A percentile compares a stretch with the other conserved stretches of the same genome.
phyloP scores from a whole-genome alignment of 2,113 vertebrate genomes.

The Acanthisitta chloris region DNA sequence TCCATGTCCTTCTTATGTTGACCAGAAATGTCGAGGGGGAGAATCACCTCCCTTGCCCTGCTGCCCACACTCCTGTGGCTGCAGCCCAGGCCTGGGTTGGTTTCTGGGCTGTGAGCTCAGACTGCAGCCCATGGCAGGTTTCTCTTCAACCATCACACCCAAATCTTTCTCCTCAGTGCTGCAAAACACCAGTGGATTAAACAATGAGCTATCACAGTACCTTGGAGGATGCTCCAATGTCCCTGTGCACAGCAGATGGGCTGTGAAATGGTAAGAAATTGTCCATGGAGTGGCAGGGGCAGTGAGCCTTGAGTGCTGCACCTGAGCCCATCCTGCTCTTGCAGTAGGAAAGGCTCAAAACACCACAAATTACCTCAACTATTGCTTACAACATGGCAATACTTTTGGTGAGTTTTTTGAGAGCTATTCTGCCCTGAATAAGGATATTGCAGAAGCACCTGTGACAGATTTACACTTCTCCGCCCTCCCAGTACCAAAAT shows the following conservation, averaged over 20 bases:
- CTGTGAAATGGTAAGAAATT: background rate
- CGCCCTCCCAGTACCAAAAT: background rate
- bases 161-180: no score
- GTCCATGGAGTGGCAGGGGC: fast-evolving
- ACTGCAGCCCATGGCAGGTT: no score
- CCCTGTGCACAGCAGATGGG: background rate
- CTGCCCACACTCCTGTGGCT: no score
- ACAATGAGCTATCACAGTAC: fast-evolving
- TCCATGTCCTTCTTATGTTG: no score
- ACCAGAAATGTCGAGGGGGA: no score
- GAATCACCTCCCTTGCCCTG: no score
- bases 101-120: no score
- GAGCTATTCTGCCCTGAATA: background rate
- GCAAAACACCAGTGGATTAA: background rate
- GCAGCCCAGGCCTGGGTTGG: no score
- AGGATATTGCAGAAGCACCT: background rate
- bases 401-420: background rate
- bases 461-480: background rate
- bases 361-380: background rate
- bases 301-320: background rate
- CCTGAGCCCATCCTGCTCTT: fast-evolving
- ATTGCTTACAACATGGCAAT: background rate
- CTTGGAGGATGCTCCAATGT: background rate
- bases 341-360: background rate
- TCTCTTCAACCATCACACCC: no score